These are phyloP conservation scores for Phalera bucephala DNA, from an alignment of 2,888 invertebrate species.

Conservation along the genomic window DNA sequence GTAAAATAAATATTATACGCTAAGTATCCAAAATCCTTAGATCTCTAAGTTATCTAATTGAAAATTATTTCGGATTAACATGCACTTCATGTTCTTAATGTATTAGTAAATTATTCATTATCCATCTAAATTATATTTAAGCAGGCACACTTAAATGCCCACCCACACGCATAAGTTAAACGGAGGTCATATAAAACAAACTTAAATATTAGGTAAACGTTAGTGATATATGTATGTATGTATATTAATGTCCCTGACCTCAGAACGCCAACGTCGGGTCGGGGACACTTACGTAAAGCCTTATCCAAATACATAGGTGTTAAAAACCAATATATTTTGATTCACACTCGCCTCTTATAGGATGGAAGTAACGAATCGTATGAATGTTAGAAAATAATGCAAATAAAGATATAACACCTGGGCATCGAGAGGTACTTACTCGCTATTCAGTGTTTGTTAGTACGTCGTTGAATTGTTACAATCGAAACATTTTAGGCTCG, in stretches of 20 bases:
- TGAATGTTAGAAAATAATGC: conserved; percentile 18
- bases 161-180: no score
- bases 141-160: no score
- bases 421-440: conserved; percentile 7
- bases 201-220: conserved; percentile 29
- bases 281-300: conserved; percentile 48
- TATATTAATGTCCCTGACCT: conserved; percentile 61
- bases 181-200: conserved; percentile 17
- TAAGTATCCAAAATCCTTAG: no score
- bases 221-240: conserved; percentile 9
- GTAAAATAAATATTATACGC: no score
- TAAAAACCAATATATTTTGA: conserved; percentile 55
- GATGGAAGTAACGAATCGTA: conserved; percentile 26
- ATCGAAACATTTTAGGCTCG: conserved; percentile 4
- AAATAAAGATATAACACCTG: conserved; percentile 25
- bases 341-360: conserved; percentile 44
- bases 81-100: no score
- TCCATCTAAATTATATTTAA: no score
- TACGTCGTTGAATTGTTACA: no score
- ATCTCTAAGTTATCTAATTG: no score
- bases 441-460: conserved; percentile 3
- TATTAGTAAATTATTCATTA: no score
- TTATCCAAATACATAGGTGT: conserved; percentile 56
- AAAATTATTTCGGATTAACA: no score
- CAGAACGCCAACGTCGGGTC: conserved; percentile 33